Evolutionary conservation across 2,797 vertebrate species (phyloP), one percentile per base, ranked within the genome.

Genomic region (Enteromius unitaeniatus): DNA sequence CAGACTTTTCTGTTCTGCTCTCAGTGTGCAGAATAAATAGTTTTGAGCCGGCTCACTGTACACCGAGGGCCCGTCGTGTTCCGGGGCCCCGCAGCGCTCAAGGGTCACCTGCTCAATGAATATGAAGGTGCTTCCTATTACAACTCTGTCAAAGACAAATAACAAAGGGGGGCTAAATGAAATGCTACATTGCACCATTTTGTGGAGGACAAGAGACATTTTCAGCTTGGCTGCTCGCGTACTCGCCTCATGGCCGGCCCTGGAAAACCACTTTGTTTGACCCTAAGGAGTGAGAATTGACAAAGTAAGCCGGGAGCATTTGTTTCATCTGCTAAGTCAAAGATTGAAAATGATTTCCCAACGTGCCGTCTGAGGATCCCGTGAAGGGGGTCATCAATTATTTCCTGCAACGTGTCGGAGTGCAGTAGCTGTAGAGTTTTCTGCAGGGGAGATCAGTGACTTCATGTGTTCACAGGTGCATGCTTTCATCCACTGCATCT

Each of bases 291-390:
- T 93, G 93, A 93, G 94, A 95, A 94, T 95, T 95, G 95, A 95
- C 95, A 95, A 94, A 95, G 94, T 95, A 94, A 94, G 94, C 94
- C 92, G 87, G 91, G 88, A 94, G 94, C 95, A 93, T 94, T 95
- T 95, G 93, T 95, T 95, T 95, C 95, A 93, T 95, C 94, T 94
- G 94, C 94, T 95, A 89, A 95, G 92, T 92, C 93, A 93, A 93
- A 95, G 94, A 95, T 95, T 95, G 94, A 95, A 95, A 95, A 95
- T 95, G 94, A 95, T 96, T 95, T 96, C 94, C 94, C 93, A 94
- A 92, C 91, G 93, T 93, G 91, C 93, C 62, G 91, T 94, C 93
- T 94, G 92, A 95, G 95, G 92, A 94, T 93, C 90, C 88, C 11
- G 90, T 92, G 94, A 95, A 95, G 90, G 93, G 93, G 93, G 93